These are phyloP conservation scores for Euborellia annulipes DNA, from an alignment of 1,140 invertebrate genomes.

Conservation along the genomic window DNA sequence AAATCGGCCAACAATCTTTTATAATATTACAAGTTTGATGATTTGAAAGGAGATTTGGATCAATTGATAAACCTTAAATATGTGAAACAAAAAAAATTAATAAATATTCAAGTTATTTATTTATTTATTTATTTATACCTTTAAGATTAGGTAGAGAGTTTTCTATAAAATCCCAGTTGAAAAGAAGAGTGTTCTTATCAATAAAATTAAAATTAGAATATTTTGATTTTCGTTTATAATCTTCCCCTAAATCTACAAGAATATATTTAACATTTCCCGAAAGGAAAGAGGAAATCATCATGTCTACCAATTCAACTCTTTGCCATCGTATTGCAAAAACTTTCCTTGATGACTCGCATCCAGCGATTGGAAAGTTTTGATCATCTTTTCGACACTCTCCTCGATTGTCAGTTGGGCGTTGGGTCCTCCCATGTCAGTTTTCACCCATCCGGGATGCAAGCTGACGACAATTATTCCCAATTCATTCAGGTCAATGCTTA, in stretches of 20 bases:
- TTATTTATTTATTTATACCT: too few species aligned
- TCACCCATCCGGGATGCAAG: constrained; percentile 82
- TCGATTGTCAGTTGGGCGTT: constrained; percentile 56
- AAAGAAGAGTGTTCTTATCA: not conserved
- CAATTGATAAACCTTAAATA: too few species aligned
- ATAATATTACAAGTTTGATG: too few species aligned
- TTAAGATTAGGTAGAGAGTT: too few species aligned
- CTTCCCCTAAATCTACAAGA: constrained; percentile 3
- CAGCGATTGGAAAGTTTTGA: constrained; percentile 44
- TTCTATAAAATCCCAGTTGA: too few species aligned
- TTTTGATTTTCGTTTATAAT: not conserved
- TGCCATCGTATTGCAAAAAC: constrained; percentile 63
- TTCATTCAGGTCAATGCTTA: constrained; percentile 63
- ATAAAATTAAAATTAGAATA: not conserved
- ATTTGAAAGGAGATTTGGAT: too few species aligned
- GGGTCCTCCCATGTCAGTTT: constrained; percentile 72
- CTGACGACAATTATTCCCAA: constrained; percentile 56
- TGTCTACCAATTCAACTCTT: constrained; percentile 53
- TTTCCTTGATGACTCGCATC: constrained; percentile 48
- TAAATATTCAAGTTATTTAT: too few species aligned
- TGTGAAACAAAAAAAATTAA: too few species aligned
- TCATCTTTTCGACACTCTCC: constrained; percentile 42
- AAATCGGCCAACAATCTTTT: too few species aligned
- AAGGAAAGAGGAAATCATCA: not conserved
- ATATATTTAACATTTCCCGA: not conserved